Percentiles rank a stretch among this genome's conserved stretches.
phyloP scores from a whole-genome alignment of 2,888 invertebrate species.

The Agapetus fuscipes region DNA sequence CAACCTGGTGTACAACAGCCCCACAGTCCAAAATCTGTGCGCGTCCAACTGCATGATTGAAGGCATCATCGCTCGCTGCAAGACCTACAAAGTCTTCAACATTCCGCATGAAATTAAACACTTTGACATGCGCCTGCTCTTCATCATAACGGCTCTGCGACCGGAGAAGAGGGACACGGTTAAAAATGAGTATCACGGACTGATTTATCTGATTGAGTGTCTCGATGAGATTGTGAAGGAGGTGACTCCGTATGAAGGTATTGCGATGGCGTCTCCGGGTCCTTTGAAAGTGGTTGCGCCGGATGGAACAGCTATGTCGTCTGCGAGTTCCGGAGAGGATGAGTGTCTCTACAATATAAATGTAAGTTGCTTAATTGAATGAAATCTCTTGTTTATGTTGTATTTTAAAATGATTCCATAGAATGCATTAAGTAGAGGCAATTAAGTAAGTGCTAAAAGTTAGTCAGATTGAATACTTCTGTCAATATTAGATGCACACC shows the following conservation, averaged over 20 bases:
- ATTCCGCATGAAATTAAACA: conserved; percentile 64
- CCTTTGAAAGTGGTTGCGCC: neutral
- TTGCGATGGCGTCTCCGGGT: conserved; percentile 1
- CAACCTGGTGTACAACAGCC: conserved; percentile 76
- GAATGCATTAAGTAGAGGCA: no score
- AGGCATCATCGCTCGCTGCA: conserved; percentile 62
- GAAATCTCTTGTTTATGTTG: no score
- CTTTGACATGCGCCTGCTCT: conserved; percentile 81
- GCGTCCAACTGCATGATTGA: conserved; percentile 54
- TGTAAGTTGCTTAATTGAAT: conserved; percentile 28
- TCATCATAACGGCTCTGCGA: conserved; percentile 79
- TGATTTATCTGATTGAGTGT: conserved; percentile 56
- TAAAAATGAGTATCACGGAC: conserved; percentile 58
- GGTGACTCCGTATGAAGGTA: conserved; percentile 23
- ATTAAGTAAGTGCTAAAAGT: no score
- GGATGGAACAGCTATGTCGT: neutral
- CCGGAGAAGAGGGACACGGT: conserved; percentile 56
- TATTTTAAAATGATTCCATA: no score
- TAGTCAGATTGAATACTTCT: no score
- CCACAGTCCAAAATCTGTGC: conserved; percentile 49
- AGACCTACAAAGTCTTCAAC: conserved; percentile 54
- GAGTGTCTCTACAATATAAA: conserved; percentile 28
- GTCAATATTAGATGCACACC: no score
- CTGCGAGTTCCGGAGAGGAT: conserved; percentile 20
- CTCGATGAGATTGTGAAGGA: conserved; percentile 54